Conservation (phyloP, 2,888 invertebrate species). For the Cephus rjabovi region DNA sequence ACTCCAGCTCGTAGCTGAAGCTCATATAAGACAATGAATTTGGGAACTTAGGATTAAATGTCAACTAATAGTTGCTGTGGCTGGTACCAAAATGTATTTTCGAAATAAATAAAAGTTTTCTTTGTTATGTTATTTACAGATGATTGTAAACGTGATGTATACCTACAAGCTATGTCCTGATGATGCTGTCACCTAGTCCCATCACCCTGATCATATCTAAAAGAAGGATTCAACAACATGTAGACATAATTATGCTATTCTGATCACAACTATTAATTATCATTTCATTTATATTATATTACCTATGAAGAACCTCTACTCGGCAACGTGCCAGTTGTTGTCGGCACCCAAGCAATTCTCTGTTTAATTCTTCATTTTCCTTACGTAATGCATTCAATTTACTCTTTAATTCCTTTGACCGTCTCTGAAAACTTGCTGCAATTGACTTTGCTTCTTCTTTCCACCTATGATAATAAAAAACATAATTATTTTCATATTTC, state of each 20-base stretch:
- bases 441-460: slow-evolving; percentile 74
- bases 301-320: slow-evolving; percentile 45
- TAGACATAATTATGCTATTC: neutral
- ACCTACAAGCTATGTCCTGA: slow-evolving; percentile 2
- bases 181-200: slow-evolving; percentile 49
- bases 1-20: slow-evolving; percentile 62
- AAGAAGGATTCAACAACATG: slow-evolving; percentile 15
- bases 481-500: slow-evolving; percentile 36
- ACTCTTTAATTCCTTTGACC: slow-evolving; percentile 69
- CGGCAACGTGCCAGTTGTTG: slow-evolving; percentile 47
- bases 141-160: slow-evolving; percentile 17
- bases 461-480: slow-evolving; percentile 69
- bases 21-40: neutral
- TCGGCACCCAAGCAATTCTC: slow-evolving; percentile 50
- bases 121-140: slow-evolving; percentile 28
- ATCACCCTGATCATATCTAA: slow-evolving; percentile 42
- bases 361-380: slow-evolving; percentile 64
- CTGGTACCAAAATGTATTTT: slow-evolving; percentile 37
- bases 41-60: neutral
- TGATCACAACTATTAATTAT: neutral
- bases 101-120: slow-evolving; percentile 28
- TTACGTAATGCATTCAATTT: slow-evolving; percentile 70
- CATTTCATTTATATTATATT: slow-evolving; percentile 14
- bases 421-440: slow-evolving; percentile 72
- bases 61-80: neutral